A percentile compares a stretch with the other conserved stretches of the same genome.
These are phyloP conservation scores for Gila orcuttii DNA, from an alignment of 2,113 vertebrate species.

Conservation along the genomic window DNA sequence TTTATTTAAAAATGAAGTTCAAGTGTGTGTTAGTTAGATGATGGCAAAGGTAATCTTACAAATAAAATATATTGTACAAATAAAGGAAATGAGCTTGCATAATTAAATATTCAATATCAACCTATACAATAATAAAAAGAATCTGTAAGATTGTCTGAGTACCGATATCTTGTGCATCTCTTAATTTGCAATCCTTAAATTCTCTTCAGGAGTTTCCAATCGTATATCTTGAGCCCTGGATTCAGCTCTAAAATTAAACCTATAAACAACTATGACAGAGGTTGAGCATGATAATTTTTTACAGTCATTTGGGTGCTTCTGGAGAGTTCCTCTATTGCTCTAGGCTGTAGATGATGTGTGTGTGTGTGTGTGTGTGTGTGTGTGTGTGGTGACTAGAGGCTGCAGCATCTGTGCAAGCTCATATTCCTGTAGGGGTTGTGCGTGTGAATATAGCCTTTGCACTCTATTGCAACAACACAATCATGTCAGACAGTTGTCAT, in stretches of 20 bases:
- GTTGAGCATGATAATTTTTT: neutral
- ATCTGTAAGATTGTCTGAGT: neutral
- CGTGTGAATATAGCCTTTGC: constrained; percentile 4
- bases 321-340: constrained; percentile 18
- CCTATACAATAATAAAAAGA: neutral
- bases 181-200: neutral
- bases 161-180: neutral
- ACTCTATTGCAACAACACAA: constrained; percentile 21
- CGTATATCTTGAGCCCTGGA: neutral
- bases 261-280: neutral
- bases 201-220: neutral
- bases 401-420: constrained; percentile 15
- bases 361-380: constrained; percentile 11
- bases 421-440: constrained; percentile 23
- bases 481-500: constrained; percentile 16
- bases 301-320: constrained; percentile 5
- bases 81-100: neutral
- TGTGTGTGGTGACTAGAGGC: neutral
- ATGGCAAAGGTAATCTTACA: neutral
- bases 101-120: neutral
- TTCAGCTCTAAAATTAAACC: neutral
- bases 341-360: constrained; percentile 3
- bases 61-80: too few species aligned
- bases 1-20: neutral
- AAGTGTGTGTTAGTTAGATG: neutral